These are phyloP conservation scores for Sebastes elongatus DNA, from an alignment of 2,797 vertebrate species.

Conservation along the genomic window DNA sequence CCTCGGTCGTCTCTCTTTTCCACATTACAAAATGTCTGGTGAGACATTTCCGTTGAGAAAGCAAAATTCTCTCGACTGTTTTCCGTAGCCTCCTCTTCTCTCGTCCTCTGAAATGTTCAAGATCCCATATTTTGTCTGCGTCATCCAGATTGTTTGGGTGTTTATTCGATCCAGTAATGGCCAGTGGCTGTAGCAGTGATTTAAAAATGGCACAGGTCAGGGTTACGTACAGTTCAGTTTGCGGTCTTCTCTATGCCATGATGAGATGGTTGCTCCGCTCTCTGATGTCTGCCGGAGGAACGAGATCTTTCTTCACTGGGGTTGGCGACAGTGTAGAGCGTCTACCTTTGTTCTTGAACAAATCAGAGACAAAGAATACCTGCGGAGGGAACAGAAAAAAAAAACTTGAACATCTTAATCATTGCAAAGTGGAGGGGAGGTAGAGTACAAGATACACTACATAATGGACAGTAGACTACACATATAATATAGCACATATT, in stretches of 20 bases:
- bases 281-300: conserved; percentile 90
- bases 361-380: conserved; percentile 94
- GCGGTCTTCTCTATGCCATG: conserved; percentile 84
- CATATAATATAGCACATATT: not conserved
- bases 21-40: conserved; percentile 47
- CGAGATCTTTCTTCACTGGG: conserved; percentile 88
- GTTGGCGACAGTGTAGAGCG: conserved; percentile 77
- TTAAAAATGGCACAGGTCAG: conserved; percentile 47
- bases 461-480: not conserved
- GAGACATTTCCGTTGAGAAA: conserved; percentile 28
- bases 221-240: conserved; percentile 38
- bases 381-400: conserved; percentile 48
- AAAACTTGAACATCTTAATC: not conserved
- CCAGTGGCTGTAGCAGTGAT: conserved; percentile 57
- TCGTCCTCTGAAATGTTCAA: conserved; percentile 24
- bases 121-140: conserved; percentile 28
- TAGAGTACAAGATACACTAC: fast-evolving
- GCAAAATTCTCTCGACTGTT: conserved; percentile 13
- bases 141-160: conserved; percentile 21
- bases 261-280: conserved; percentile 92
- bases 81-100: conserved; percentile 7
- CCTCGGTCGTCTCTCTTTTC: conserved; percentile 24
- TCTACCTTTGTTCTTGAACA: conserved; percentile 89
- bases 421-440: not conserved
- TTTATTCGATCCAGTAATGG: conserved; percentile 51